phyloP scores from a whole-genome alignment of 1,140 invertebrate species.

The Cyclargus thomasi region DNA sequence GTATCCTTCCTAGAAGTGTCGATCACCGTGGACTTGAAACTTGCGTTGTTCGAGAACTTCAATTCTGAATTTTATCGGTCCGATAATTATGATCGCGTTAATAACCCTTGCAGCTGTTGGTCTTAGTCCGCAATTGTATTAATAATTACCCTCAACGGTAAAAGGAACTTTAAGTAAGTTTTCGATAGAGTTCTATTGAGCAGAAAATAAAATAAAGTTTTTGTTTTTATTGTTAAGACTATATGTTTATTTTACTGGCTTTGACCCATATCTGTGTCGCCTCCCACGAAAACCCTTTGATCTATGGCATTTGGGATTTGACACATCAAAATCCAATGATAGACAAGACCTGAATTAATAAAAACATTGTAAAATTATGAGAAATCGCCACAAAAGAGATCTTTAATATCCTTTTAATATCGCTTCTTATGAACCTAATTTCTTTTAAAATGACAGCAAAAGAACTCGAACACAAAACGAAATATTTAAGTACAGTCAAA shows the following conservation, averaged over 20 bases:
- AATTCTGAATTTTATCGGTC: not conserved
- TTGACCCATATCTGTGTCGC: too few species aligned
- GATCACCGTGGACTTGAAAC: not conserved
- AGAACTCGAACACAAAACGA: not conserved
- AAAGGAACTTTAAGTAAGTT: not conserved
- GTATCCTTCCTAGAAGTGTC: not conserved
- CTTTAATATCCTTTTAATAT: not conserved
- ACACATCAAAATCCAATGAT: too few species aligned
- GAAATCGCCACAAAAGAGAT: not conserved
- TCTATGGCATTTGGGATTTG: too few species aligned
- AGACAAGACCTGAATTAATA: too few species aligned
- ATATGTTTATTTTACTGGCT: too few species aligned
- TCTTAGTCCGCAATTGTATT: not conserved
- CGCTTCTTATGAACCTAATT: not conserved
- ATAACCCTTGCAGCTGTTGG: not conserved
- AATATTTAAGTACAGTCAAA: not conserved
- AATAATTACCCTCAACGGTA: not conserved
- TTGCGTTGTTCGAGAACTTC: not conserved
- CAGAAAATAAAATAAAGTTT: too few species aligned
- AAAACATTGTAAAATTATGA: not conserved
- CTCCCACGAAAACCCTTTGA: too few species aligned
- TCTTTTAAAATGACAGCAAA: not conserved
- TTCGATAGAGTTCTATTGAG: not conserved
- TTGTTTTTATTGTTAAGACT: not conserved
- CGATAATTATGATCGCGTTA: not conserved